Conservation (phyloP, 2,888 invertebrate genomes). For the Apamea anceps region DNA sequence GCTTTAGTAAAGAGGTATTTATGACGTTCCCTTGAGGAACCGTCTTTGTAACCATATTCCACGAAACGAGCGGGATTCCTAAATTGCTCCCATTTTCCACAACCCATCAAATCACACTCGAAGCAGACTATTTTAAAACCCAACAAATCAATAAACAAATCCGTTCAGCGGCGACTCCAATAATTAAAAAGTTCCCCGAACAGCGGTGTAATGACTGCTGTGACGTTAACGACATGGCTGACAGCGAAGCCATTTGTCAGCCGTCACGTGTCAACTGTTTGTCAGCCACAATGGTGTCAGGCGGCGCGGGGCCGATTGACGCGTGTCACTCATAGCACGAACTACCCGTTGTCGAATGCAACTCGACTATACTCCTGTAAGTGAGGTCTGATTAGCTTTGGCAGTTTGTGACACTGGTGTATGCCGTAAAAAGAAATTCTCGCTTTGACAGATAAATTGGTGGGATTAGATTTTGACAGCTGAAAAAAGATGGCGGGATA, state of each 20-base stretch:
- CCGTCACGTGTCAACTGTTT: conserved; percentile 82
- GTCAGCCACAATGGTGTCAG: conserved; percentile 86
- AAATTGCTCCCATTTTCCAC: conserved; percentile 34
- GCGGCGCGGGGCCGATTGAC: conserved; percentile 83
- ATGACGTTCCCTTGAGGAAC: too few species aligned
- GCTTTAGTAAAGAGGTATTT: neutral
- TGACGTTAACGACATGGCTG: conserved; percentile 80
- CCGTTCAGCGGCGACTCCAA: conserved; percentile 60
- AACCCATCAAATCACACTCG: conserved; percentile 43
- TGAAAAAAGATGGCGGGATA: conserved; percentile 7
- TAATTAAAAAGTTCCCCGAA: conserved; percentile 84
- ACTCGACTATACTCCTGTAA: conserved; percentile 37
- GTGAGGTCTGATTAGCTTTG: neutral
- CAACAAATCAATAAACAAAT: conserved; percentile 63
- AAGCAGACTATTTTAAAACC: conserved; percentile 57
- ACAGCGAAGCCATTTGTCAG: conserved; percentile 80
- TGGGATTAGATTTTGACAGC: conserved; percentile 1
- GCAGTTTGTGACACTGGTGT: conserved; percentile 12
- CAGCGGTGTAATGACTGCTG: conserved; percentile 78
- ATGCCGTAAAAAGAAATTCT: neutral
- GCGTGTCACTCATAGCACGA: conserved; percentile 75
- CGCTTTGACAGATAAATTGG: conserved; percentile 11
- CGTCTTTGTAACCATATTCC: neutral
- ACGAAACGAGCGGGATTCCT: neutral
- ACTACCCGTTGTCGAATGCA: conserved; percentile 62